Base-by-base conservation (phyloP, 2,888 invertebrate genomes). In the Caenorhabditis macrosperma region DNA sequence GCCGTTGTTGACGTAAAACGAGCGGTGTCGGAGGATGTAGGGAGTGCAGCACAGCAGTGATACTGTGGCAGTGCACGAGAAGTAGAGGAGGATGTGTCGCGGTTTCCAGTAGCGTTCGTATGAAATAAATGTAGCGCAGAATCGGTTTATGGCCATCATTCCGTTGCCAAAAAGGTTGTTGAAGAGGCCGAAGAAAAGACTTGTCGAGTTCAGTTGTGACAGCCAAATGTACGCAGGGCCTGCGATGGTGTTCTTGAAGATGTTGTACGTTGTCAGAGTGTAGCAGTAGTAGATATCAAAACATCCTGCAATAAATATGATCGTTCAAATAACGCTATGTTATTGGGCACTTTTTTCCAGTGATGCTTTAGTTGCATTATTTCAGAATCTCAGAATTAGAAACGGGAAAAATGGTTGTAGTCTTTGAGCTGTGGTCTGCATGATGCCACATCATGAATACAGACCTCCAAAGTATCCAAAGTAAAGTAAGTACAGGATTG, bases 71-170 rank as follows among this genome's bases (percentile, higher is more conserved):
- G 74, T 74, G 46, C 57, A 30, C 12, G 74, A 74, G 24, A 74
- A 74, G 38, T 74, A 74, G 20, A 64, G n/a, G 5, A 57, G n/a
- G 24, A 74, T 64, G 57, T 74, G 74, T 5, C 17, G 6, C 0
- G 61, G 74, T 0, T 17, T 17, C 76, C 76, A 77, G 24, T 69
- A 77, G 22, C 68, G 17, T n/a, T 77, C 76, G 38, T 77, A 77
- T 1, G 61, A 68, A 15, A 77, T 12, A 57, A 77, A 77, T 7
- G 76, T 77, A 15, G 76, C 68, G 33, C 68, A 77, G 57, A 77
- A 64, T 9, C 76, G 54, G 26, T 77, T 77, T 9, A 77, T 68
- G 1, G 76, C 61, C 76, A 77, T 77, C 76, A 77, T 77, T 3
- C 48, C 20, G 26, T 77, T 77, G 0, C 76, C 76, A 12, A 77